These are phyloP conservation scores for Tribolium freemani DNA, from an alignment of 2,888 invertebrate species.

Conservation along the genomic window DNA sequence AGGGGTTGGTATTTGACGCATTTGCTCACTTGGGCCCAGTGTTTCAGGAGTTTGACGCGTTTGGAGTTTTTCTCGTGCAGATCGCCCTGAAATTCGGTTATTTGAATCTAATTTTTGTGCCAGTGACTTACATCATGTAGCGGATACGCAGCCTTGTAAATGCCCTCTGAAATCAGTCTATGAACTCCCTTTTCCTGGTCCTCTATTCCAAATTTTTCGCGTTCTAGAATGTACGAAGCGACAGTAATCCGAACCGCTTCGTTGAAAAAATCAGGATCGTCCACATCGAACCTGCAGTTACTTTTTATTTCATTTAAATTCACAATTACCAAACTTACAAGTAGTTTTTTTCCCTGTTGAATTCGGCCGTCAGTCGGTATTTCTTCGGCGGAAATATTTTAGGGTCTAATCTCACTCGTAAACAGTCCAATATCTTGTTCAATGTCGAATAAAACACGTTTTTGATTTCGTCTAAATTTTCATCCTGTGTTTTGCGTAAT, in stretches of 20 bases:
- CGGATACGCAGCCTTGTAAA: conserved; percentile 81
- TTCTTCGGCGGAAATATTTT: conserved; percentile 74
- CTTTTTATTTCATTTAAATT: neutral
- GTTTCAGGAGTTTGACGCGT: conserved; percentile 73
- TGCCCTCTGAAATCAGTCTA: conserved; percentile 74
- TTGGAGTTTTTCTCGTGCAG: conserved; percentile 68
- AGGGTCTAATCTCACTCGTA: conserved; percentile 72
- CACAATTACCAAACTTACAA: conserved; percentile 71
- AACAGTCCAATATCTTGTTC: conserved; percentile 70
- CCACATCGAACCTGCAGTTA: conserved; percentile 73
- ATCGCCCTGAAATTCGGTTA: conserved; percentile 69
- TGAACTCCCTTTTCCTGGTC: conserved; percentile 77
- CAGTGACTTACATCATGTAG: conserved; percentile 78
- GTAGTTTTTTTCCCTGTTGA: conserved; percentile 79
- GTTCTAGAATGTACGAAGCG: conserved; percentile 81
- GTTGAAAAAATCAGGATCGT: conserved; percentile 78
- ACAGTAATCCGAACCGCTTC: conserved; percentile 77
- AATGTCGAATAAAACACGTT: conserved; percentile 53
- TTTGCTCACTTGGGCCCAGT: conserved; percentile 81
- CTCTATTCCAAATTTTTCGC: conserved; percentile 75
- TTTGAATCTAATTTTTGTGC: neutral
- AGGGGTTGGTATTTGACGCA: conserved; percentile 83
- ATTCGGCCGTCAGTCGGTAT: conserved; percentile 78
- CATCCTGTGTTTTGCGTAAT: conserved; percentile 33
- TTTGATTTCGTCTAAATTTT: conserved; percentile 48